Base-by-base conservation (phyloP, 2,113 vertebrate species). In the Podarcis raffonei region DNA sequence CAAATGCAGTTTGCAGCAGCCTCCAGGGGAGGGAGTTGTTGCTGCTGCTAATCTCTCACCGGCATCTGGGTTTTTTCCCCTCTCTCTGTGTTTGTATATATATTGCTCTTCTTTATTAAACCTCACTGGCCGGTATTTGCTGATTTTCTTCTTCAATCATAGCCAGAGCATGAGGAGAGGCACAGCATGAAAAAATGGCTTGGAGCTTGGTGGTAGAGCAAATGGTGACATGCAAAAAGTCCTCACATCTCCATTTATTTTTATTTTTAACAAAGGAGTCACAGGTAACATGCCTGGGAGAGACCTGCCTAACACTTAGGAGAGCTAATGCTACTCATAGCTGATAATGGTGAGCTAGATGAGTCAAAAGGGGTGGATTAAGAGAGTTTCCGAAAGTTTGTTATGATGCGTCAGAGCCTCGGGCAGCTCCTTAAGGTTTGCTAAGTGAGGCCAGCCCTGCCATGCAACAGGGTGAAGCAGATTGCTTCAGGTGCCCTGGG, bases 21-120 rank as follows among this genome's bases (percentile, higher is more conserved):
- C 42, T 95, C 95, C 94, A 94, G 94, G 87, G 94, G 93, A 95
- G 92, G 93, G 94, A 95, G 90, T n/a, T 92, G 81, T 92, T 95
- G 94, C 88, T 95, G 94, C 85, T 89, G 92, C 91, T 48, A n/a
- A 82, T 83, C 82, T 68, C 20, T 85, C 23, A 72, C 35, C 15
- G 13, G 68, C 25, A 23, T 59, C 66, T 39, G 65, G 57, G 22
- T 25, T 42, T 48, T 74, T 2, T 13, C 11, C 9, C 48, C 48
- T 53, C 9, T 53, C 11, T 12, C 11, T 53, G 48, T 53, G 48
- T 53, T 53, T 53, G 48, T 53, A 53, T 53, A 53, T n/a, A 72
- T 13, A 62, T 57, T 27, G 32, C 62, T 83, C 74, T 57, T 39
- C 65, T 35, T 78, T 53, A 32, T 78, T n/a, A 57, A 59, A 39